Evolutionary conservation across 2,113 vertebrate species (phyloP).

Genomic region (Xiphias gladius): DNA sequence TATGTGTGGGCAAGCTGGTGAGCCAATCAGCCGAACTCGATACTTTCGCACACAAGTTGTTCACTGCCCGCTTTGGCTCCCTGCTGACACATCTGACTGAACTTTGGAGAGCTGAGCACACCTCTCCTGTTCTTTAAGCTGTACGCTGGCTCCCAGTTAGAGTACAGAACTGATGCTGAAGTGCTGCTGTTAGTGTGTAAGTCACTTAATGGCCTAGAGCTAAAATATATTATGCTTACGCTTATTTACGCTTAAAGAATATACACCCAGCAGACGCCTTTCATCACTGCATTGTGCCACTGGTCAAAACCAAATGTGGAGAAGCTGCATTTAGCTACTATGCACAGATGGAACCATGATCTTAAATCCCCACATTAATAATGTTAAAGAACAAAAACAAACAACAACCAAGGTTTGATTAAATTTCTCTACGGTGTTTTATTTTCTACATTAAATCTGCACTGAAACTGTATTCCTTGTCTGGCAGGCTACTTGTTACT

Average conservation of each 20-base stretch:
- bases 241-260: conserved; percentile 5
- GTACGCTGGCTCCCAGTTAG: not conserved
- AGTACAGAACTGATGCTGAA: not conserved
- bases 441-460: no score
- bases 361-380: no score
- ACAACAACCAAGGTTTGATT: no score
- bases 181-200: not conserved
- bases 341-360: no score
- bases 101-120: no score
- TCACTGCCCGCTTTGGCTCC: not conserved
- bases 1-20: not conserved
- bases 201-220: not conserved
- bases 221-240: not conserved
- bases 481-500: no score
- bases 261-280: not conserved
- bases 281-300: not conserved
- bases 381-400: no score
- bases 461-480: no score
- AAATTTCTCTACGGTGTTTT: no score
- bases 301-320: not conserved
- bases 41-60: not conserved
- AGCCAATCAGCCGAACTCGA: not conserved
- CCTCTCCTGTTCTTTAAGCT: not conserved
- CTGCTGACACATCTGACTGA: not conserved
- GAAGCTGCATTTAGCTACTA: not conserved